Evolutionary conservation across 2,797 vertebrate species (phyloP).

Genomic region (Neosilurus mollespiculum): DNA sequence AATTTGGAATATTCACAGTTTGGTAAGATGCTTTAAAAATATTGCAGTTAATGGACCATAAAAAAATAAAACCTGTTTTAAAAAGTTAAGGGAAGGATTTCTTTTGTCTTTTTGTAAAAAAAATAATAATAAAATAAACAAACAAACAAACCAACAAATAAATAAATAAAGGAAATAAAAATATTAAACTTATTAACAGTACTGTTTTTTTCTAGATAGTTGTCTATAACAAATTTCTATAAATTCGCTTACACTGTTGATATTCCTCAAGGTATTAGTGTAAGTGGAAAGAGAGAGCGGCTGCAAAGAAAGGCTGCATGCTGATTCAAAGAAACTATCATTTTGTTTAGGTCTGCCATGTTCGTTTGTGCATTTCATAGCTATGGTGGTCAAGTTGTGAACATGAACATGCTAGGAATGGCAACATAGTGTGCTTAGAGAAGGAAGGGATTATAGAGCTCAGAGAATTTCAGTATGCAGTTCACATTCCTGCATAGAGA

Average conservation of each 20-base stretch:
- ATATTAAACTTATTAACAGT: not conserved
- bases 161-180: no score
- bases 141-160: no score
- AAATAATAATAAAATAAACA: no score
- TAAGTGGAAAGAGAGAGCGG: not conserved
- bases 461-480: not conserved
- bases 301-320: not conserved
- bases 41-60: no score
- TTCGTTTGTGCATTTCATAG: not conserved
- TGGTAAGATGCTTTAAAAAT: not conserved
- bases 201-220: not conserved
- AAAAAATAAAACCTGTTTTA: not conserved
- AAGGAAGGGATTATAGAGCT: not conserved
- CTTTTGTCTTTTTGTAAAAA: not conserved
- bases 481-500: not conserved
- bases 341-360: not conserved
- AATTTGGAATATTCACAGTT: not conserved
- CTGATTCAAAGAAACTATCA: no score
- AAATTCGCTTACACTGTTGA: no score
- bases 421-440: not conserved
- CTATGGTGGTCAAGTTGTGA: not conserved
- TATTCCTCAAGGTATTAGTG: not conserved
- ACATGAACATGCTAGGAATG: not conserved
- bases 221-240: no score
- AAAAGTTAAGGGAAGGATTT: not conserved